These are phyloP conservation scores for Pseudoips prasinana DNA, from an alignment of 2,888 invertebrate species.

Conservation along the genomic window DNA sequence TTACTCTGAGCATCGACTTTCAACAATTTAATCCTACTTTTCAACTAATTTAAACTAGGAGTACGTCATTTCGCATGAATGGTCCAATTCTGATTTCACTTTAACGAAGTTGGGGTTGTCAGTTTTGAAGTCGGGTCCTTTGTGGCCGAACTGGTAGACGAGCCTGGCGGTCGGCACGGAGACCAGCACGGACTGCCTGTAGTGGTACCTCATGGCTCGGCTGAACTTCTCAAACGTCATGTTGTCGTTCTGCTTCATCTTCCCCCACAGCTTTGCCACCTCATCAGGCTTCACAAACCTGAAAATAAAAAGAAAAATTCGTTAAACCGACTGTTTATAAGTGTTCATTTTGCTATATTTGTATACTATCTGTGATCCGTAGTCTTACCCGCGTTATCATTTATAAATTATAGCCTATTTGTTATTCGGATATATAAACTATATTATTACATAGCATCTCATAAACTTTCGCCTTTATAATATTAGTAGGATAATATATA, in stretches of 20 bases:
- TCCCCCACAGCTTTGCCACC: conserved; percentile 94
- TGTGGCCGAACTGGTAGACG: conserved; percentile 91
- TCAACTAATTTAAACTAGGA: conserved; percentile 51
- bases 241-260: conserved; percentile 90
- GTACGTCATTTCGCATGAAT: conserved; percentile 44
- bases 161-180: conserved; percentile 89
- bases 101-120: conserved; percentile 81
- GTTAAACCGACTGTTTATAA: conserved; percentile 14
- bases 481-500: too few species aligned
- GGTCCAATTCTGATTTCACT: conserved; percentile 63
- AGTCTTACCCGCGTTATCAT: too few species aligned
- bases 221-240: conserved; percentile 97
- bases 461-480: too few species aligned
- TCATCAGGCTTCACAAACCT: conserved; percentile 93
- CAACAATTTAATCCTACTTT: conserved; percentile 32
- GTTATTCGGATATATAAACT: too few species aligned
- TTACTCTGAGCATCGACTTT: conserved; percentile 36
- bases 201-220: conserved; percentile 94
- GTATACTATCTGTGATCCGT: neutral
- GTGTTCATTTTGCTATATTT: neutral
- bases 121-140: conserved; percentile 89
- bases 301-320: conserved; percentile 41
- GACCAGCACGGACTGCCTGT: conserved; percentile 87
- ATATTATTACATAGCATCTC: too few species aligned
- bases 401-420: too few species aligned